These are phyloP conservation scores for Sycophila texana DNA, from an alignment of 2,888 invertebrate genomes.

Conservation along the genomic window DNA sequence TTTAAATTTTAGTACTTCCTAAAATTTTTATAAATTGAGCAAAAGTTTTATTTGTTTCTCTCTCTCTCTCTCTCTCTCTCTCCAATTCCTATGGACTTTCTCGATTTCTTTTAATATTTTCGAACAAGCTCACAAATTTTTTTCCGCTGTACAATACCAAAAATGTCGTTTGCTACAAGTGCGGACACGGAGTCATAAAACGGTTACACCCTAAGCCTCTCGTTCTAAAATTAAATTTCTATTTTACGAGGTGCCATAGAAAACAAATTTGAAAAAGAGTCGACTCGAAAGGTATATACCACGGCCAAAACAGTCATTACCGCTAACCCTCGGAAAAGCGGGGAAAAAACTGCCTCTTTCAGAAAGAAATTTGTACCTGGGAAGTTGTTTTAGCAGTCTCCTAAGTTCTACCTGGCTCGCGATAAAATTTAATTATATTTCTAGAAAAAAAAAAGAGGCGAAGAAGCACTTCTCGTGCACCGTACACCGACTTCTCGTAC, in stretches of 20 bases:
- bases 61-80: too few relatives aligned
- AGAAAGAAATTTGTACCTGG: conserved; percentile 39
- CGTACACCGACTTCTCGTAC: not conserved
- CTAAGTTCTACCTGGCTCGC: conserved; percentile 5
- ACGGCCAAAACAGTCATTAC: conserved; percentile 48
- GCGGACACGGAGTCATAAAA: conserved; percentile 35
- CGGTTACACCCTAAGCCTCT: conserved; percentile 21
- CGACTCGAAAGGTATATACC: conserved; percentile 40
- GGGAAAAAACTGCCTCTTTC: conserved; percentile 18
- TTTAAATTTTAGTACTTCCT: not conserved
- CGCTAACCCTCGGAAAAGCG: conserved; percentile 42
- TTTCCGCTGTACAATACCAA: not conserved
- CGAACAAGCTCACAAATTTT: not conserved
- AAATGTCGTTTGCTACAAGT: conserved; percentile 1
- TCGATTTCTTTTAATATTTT: not conserved
- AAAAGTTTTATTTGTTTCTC: not conserved
- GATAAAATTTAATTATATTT: not conserved
- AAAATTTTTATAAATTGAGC: not conserved
- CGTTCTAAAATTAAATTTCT: conserved; percentile 44
- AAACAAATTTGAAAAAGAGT: conserved; percentile 46
- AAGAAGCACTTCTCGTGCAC: too few relatives aligned
- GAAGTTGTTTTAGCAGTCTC: conserved; percentile 19
- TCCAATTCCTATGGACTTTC: not conserved
- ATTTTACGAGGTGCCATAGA: conserved; percentile 52
- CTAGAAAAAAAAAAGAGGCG: not conserved